Conservation (phyloP, 2,797 vertebrate genomes). For the Phaenicophaeus curvirostris region DNA sequence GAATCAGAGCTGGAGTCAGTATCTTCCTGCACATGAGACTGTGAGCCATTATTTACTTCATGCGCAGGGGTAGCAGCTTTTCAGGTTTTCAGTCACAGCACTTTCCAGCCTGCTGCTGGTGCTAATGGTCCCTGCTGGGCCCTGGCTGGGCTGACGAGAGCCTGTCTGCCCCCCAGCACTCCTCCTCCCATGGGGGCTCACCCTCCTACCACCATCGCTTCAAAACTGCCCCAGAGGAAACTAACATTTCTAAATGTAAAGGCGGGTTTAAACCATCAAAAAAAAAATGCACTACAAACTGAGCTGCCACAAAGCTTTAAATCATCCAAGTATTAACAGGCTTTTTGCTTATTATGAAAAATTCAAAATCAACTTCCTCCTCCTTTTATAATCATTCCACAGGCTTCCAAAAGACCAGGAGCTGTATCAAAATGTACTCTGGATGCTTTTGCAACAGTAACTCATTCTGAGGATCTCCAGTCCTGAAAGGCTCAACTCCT, state of each 20-base stretch:
- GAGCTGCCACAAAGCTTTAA: not conserved
- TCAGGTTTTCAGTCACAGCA: not conserved
- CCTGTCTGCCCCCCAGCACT: not conserved
- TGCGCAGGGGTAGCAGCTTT: not conserved
- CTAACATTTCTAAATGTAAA: not conserved
- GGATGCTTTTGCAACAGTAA: not conserved
- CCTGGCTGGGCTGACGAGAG: not conserved
- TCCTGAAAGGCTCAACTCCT: not conserved
- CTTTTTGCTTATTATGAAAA: not conserved
- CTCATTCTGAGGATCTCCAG: not conserved
- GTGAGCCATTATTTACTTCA: not conserved
- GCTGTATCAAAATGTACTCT: not conserved
- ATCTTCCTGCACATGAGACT: not conserved
- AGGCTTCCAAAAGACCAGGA: not conserved
- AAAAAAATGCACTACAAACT: not conserved
- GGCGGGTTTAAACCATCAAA: not conserved
- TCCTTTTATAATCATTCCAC: not conserved
- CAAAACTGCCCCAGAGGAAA: not conserved
- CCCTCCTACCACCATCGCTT: fast-evolving
- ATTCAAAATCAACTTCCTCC: not conserved
- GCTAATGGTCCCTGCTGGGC: not conserved
- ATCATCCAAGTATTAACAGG: not conserved
- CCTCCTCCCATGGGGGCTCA: not conserved
- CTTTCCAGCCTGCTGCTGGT: not conserved
- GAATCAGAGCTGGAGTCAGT: not conserved